A percentile compares a stretch with the other conserved stretches of the same genome.
These are phyloP conservation scores for Spodoptera litura DNA, from an alignment of 1,140 invertebrate genomes.

Conservation along the genomic window DNA sequence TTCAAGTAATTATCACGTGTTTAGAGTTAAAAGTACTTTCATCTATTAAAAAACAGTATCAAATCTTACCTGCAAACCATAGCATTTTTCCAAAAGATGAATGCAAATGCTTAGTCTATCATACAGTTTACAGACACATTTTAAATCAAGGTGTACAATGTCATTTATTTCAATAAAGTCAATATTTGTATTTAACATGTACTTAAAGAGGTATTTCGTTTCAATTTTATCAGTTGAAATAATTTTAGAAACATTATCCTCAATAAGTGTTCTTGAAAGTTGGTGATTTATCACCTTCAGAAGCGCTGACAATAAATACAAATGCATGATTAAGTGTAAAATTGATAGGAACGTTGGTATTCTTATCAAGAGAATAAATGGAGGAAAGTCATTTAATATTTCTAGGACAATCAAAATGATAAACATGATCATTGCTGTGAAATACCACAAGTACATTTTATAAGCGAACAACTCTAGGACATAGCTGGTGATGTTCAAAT, in stretches of 20 bases:
- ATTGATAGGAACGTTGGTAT: slow-evolving; percentile 66
- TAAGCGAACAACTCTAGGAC: slow-evolving; percentile 58
- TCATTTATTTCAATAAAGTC: slow-evolving; percentile 57
- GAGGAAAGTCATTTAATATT: slow-evolving; percentile 54
- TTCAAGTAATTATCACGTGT: too few species aligned
- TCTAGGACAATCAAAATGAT: slow-evolving; percentile 59
- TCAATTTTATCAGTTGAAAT: background rate
- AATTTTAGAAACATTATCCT: slow-evolving; percentile 42
- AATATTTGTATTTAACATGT: slow-evolving; percentile 56
- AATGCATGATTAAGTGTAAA: slow-evolving; percentile 66
- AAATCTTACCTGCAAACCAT: slow-evolving; percentile 67
- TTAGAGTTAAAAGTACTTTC: too few species aligned
- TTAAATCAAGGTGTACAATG: slow-evolving; percentile 55
- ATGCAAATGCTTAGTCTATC: slow-evolving; percentile 64
- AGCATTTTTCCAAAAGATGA: slow-evolving; percentile 64
- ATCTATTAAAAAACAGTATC: too few species aligned
- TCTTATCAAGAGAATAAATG: slow-evolving; percentile 62
- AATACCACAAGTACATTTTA: slow-evolving; percentile 64
- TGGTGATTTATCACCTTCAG: slow-evolving; percentile 65
- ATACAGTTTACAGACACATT: slow-evolving; percentile 67
- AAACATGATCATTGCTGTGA: slow-evolving; percentile 51
- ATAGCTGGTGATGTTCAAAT: slow-evolving; percentile 55
- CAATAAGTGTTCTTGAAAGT: slow-evolving; percentile 52
- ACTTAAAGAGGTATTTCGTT: slow-evolving; percentile 43
- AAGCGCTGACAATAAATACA: slow-evolving; percentile 63